phyloP scores from a whole-genome alignment of 2,888 invertebrate genomes.

The Muscina levida region DNA sequence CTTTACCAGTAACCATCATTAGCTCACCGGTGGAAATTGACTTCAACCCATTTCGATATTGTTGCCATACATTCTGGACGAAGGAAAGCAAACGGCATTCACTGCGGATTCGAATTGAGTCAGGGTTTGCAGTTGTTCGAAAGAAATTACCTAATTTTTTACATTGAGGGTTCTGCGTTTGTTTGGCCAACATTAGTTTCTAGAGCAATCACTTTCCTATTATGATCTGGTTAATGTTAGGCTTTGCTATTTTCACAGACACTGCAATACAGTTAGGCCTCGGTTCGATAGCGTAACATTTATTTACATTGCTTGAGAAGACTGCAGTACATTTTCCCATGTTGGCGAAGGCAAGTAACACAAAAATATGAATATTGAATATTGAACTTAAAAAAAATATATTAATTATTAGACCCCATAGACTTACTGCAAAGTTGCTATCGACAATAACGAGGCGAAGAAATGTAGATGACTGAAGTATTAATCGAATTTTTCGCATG shows the following conservation, averaged over 20 bases:
- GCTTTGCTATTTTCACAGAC: background rate
- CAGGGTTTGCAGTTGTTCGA: background rate
- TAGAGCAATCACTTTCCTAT: constrained; percentile 65
- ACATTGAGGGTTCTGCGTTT: background rate
- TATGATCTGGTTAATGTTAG: constrained; percentile 39
- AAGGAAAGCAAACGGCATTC: background rate
- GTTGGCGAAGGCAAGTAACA: too few species aligned
- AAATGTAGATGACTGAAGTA: too few species aligned
- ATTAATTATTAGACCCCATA: too few species aligned
- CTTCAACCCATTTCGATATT: constrained; percentile 16
- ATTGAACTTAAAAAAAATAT: too few species aligned
- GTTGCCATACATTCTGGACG: background rate
- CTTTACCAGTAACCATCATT: constrained; percentile 23
- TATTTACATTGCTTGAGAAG: too few species aligned
- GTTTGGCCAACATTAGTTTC: constrained; percentile 41
- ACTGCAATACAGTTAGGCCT: too few species aligned
- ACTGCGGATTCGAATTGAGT: background rate
- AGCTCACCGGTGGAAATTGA: constrained; percentile 19
- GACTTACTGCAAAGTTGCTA: too few species aligned
- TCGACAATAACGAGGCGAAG: too few species aligned
- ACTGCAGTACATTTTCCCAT: too few species aligned
- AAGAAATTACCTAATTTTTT: background rate
- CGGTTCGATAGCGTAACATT: too few species aligned
- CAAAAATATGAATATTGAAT: too few species aligned
- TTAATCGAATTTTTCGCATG: too few species aligned